Conservation (phyloP, 2,797 vertebrate species). For the Gastrophryne carolinensis region DNA sequence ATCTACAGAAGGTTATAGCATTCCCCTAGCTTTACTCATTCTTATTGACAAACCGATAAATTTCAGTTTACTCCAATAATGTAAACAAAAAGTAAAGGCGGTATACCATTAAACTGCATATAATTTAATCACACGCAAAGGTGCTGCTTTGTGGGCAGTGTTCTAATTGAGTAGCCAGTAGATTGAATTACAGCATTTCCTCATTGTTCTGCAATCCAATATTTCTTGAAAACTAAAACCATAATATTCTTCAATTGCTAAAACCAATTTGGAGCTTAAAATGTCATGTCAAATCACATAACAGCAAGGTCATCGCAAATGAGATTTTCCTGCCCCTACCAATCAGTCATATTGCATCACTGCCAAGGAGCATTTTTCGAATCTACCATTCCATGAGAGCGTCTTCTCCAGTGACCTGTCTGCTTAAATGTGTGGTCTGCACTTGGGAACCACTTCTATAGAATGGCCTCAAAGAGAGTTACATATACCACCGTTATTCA, state of each 20-base stretch:
- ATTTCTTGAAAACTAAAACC: slow-evolving; percentile 71
- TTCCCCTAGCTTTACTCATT: slow-evolving; percentile 6
- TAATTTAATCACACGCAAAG: slow-evolving; percentile 65
- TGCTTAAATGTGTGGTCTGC: slow-evolving; percentile 67
- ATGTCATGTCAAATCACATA: slow-evolving; percentile 75
- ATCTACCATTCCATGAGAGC: slow-evolving; percentile 74
- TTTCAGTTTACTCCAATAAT: slow-evolving; percentile 38
- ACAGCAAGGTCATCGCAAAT: slow-evolving; percentile 74
- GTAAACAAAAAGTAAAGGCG: slow-evolving; percentile 26
- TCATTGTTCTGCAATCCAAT: slow-evolving; percentile 69
- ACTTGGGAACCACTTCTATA: slow-evolving; percentile 65
- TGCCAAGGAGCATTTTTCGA: slow-evolving; percentile 72
- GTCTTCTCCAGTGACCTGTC: slow-evolving; percentile 63
- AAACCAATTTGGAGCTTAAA: slow-evolving; percentile 75
- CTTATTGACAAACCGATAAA: slow-evolving; percentile 24
- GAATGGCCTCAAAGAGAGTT: slow-evolving; percentile 74
- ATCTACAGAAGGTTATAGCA: background rate
- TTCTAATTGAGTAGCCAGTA: slow-evolving; percentile 66
- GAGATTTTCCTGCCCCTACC: slow-evolving; percentile 75
- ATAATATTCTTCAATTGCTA: slow-evolving; percentile 72
- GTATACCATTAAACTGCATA: slow-evolving; percentile 41
- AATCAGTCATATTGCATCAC: slow-evolving; percentile 75
- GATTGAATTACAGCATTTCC: slow-evolving; percentile 70
- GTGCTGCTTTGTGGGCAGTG: slow-evolving; percentile 58
- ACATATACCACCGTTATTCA: slow-evolving; percentile 67